These are phyloP conservation scores for Alethe castanea DNA, from an alignment of 2,113 vertebrate species.

Conservation along the genomic window DNA sequence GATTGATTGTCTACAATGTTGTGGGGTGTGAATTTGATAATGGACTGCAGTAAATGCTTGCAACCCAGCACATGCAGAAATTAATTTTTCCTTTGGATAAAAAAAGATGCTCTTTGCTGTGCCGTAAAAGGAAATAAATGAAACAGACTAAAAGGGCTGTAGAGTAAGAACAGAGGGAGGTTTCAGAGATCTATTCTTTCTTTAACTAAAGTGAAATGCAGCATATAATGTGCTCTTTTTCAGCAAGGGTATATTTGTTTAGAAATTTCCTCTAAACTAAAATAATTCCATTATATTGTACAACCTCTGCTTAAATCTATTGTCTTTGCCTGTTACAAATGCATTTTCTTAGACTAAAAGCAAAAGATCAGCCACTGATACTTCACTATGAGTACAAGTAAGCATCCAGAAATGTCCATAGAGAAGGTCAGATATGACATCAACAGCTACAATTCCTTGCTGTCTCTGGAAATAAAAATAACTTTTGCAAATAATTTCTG, in stretches of 20 bases:
- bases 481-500: slow-evolving; percentile 3
- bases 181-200: not conserved
- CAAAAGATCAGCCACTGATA: not conserved
- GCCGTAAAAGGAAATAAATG: slow-evolving; percentile 39
- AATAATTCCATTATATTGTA: not conserved
- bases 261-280: not conserved
- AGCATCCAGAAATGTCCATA: not conserved
- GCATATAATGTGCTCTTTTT: not conserved
- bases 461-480: not conserved
- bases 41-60: not conserved
- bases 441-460: not conserved
- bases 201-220: slow-evolving; percentile 4
- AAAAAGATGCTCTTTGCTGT: slow-evolving; percentile 22
- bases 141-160: not conserved
- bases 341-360: not conserved
- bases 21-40: slow-evolving; percentile 36
- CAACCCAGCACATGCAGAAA: slow-evolving; percentile 26
- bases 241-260: not conserved
- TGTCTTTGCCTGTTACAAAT: not conserved
- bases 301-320: not conserved
- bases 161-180: not conserved
- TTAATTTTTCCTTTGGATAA: not conserved
- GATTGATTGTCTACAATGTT: not conserved
- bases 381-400: not conserved
- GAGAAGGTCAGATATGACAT: not conserved